A percentile compares a stretch with the other conserved stretches of the same genome.
Evolutionary conservation across 2,888 invertebrate species (phyloP).

Genomic region (Andricus quercusramuli): DNA sequence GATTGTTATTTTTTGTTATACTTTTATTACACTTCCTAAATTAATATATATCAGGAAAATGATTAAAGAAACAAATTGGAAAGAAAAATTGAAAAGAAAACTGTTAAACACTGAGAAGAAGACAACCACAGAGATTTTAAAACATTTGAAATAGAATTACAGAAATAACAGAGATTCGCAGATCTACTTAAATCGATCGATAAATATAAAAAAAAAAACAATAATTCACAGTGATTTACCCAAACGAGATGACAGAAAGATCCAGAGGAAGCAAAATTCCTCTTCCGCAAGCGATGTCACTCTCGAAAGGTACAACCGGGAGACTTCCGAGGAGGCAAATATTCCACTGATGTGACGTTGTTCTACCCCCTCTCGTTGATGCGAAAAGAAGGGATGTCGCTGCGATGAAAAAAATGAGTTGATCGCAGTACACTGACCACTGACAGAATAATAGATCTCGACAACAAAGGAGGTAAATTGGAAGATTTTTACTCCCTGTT

Average conservation of each 20-base stretch:
- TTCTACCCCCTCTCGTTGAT: constrained; percentile 39
- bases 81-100: background rate
- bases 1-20: too few species aligned
- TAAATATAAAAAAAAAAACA: background rate
- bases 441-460: constrained; percentile 24
- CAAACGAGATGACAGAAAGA: constrained; percentile 38
- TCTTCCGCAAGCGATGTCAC: constrained; percentile 27
- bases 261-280: constrained; percentile 16
- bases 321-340: constrained; percentile 21
- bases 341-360: constrained; percentile 28
- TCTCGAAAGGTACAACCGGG: constrained; percentile 31
- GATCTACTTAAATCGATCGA: background rate
- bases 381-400: constrained; percentile 42
- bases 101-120: constrained; percentile 26
- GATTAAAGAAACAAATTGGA: background rate
- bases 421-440: constrained; percentile 19
- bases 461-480: constrained; percentile 30
- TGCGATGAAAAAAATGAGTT: constrained; percentile 28
- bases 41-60: too few species aligned
- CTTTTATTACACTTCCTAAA: too few species aligned
- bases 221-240: background rate
- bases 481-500: constrained; percentile 15
- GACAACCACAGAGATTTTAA: constrained; percentile 12
- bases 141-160: constrained; percentile 39
- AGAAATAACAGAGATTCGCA: constrained; percentile 42